These are phyloP conservation scores for Alosa alosa DNA, from an alignment of 2,113 vertebrate genomes.

Conservation along the genomic window DNA sequence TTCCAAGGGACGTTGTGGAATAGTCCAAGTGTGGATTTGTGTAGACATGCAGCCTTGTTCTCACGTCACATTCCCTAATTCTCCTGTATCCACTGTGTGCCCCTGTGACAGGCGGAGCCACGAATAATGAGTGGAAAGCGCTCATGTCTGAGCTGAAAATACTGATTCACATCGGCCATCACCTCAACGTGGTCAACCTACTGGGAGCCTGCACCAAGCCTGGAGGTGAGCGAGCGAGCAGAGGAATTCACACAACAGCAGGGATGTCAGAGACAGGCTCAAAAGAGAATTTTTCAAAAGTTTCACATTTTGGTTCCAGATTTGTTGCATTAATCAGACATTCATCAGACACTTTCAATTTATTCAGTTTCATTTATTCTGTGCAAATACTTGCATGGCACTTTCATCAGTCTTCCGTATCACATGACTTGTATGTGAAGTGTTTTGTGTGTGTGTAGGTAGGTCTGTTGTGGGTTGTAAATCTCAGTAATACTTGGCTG, in stretches of 20 bases:
- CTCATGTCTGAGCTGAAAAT: slow-evolving; percentile 95
- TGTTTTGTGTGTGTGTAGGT: background rate
- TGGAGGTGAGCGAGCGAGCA: slow-evolving; percentile 75
- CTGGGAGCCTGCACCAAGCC: slow-evolving; percentile 91
- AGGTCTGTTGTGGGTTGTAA: background rate
- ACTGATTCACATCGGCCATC: slow-evolving; percentile 91
- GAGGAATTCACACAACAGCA: background rate
- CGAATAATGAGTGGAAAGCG: slow-evolving; percentile 88
- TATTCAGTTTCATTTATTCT: too few species aligned
- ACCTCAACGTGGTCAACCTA: slow-evolving; percentile 92
- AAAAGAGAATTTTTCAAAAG: background rate
- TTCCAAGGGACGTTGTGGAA: background rate
- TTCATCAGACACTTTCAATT: too few species aligned
- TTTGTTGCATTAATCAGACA: background rate
- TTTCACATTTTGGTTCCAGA: background rate
- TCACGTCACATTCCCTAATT: background rate
- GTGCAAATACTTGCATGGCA: too few species aligned
- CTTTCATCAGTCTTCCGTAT: background rate
- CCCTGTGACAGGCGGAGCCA: slow-evolving; percentile 82
- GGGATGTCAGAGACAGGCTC: background rate
- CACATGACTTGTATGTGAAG: background rate
- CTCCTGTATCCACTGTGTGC: background rate
- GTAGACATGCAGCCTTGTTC: background rate
- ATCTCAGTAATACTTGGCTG: background rate
- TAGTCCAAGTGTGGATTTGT: background rate